Base-by-base conservation (phyloP, 2,797 vertebrate species). In the Notolepis coatsorum region DNA sequence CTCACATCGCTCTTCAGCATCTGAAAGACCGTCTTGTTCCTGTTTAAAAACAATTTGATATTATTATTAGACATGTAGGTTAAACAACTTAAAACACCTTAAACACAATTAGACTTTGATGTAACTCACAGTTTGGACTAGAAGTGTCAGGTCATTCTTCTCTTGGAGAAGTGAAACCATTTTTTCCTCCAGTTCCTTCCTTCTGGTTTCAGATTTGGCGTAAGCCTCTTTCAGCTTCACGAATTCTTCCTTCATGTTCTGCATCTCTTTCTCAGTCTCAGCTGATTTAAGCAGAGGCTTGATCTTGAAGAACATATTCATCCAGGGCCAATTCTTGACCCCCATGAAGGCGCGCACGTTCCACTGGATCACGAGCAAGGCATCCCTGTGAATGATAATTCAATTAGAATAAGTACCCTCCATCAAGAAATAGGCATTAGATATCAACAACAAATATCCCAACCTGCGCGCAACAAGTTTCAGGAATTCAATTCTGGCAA, bases 231-330 rank as follows among this genome's bases (percentile, higher is more conserved):
- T 97, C 56, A 96, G 76, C 43, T 94, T 92, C 4, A 65, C 83
- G 4, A 94, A 96, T 80, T 96, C 95, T 63, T 96, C 95, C 65
- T 96, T 96, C 95, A 96, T 96, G 75, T 67, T 94, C 66, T 93
- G 89, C 74, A 89, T 92, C 67, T 92, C 92, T 39, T 92, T 93
- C 63, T 90, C 90, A 37, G 76, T 81, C 59, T 92, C 91, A 20
- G 92, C 91, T 65, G 90, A 89, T 73, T 89, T 88, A 41, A 93
- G 73, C 39, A 93, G 59, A 17, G 92, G 92, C 57, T 92, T 93
- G 54, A 92, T 92, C 67, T 93, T 93, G 54, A 93, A 93, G 61
- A 72, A 93, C 64, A 93, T 85, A 78, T 90, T 93, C 91, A 93
- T 93, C 92, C 92, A 93, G 28, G 90, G 91, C 92, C 91, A 93